phyloP scores from a whole-genome alignment of 1,140 invertebrate genomes.

The Dreissena rostriformis region DNA sequence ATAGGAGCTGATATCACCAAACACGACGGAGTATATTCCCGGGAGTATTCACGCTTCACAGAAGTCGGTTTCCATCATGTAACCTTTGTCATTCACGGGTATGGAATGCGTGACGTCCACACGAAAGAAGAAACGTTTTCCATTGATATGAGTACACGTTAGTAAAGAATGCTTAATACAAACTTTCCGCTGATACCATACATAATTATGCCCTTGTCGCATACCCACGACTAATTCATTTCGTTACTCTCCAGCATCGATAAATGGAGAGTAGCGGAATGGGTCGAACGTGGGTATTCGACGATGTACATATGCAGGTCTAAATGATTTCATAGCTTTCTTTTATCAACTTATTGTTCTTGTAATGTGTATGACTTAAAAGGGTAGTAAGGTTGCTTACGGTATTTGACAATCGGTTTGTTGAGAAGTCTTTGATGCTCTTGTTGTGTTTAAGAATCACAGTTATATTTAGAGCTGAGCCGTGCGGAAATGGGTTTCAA shows the following conservation, averaged over 20 bases:
- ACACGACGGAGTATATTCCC: conserved; percentile 86
- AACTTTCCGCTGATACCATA: not conserved
- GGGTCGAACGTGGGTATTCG: too few relatives aligned
- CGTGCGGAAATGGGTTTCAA: too few relatives aligned
- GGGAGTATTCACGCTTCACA: conserved; percentile 83
- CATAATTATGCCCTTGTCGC: not conserved
- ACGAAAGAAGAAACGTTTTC: conserved; percentile 18
- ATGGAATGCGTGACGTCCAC: not conserved
- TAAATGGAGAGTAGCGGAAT: too few relatives aligned
- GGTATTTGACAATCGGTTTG: too few relatives aligned
- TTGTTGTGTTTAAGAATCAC: too few relatives aligned
- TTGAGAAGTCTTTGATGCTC: too few relatives aligned
- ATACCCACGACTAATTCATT: not conserved
- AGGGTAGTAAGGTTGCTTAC: too few relatives aligned
- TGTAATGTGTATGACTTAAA: not conserved
- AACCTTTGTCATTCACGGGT: conserved; percentile 45
- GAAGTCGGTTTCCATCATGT: conserved; percentile 81
- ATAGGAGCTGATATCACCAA: conserved; percentile 86
- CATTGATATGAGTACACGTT: not conserved
- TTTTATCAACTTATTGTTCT: not conserved
- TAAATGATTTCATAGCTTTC: not conserved
- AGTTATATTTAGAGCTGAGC: too few relatives aligned
- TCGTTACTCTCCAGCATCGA: not conserved
- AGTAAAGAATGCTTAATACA: not conserved
- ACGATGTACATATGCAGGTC: not conserved